These are phyloP conservation scores for Drosophila melanosoma DNA, from an alignment of 2,888 invertebrate species.

Conservation along the genomic window DNA sequence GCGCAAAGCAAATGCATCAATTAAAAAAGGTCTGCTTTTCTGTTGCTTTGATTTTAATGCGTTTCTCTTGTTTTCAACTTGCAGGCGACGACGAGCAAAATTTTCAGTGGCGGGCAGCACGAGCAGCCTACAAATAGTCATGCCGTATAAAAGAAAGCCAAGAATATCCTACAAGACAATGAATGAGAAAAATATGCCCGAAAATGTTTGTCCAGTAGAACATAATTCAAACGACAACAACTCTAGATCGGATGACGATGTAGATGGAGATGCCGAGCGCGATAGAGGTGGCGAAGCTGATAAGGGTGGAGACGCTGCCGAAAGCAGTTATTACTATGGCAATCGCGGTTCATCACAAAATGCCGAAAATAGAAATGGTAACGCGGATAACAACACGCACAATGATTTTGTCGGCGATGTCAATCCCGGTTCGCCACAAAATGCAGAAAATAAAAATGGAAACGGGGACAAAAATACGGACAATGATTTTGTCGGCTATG, in stretches of 20 bases:
- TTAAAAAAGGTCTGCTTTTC: not conserved
- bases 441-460: not conserved
- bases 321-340: no score
- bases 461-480: slow-evolving; percentile 4
- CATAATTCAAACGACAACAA: not conserved
- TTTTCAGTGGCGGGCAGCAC: not conserved
- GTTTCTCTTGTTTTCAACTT: slow-evolving; percentile 6
- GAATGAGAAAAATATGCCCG: not conserved
- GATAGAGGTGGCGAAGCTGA: no score
- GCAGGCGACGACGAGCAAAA: slow-evolving; percentile 5
- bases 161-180: slow-evolving; percentile 11
- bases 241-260: no score
- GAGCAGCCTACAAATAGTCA: slow-evolving; percentile 19
- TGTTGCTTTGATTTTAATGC: not conserved
- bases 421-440: no score
- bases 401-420: no score
- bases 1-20: slow-evolving; percentile 1
- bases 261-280: no score
- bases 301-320: no score
- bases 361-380: no score
- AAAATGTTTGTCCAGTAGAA: not conserved
- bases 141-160: slow-evolving; percentile 13
- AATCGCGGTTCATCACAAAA: no score
- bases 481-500: slow-evolving; percentile 1
- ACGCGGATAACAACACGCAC: no score